Percentiles rank a stretch among this genome's conserved stretches.
Conservation (phyloP, 2,113 vertebrate genomes). For the Eudorcas thomsonii region DNA sequence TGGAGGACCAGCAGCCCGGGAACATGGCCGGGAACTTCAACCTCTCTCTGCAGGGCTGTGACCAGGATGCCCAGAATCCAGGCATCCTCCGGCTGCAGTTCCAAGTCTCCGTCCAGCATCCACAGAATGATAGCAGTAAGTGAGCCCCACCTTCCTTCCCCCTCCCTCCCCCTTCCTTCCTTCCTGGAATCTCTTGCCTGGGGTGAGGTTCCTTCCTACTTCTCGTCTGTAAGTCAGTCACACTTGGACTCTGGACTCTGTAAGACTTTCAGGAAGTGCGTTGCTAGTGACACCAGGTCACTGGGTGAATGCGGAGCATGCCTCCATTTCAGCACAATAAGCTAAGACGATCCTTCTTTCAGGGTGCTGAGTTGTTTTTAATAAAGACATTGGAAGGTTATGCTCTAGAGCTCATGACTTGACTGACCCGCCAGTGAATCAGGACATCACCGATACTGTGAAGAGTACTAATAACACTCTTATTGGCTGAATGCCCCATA, state of each 20-base stretch:
- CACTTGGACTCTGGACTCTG: neutral
- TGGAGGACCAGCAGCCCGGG: slow-evolving; percentile 82
- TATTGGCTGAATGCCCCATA: neutral
- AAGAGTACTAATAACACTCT: neutral
- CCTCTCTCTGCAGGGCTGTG: slow-evolving; percentile 89
- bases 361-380: neutral
- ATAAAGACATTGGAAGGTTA: neutral
- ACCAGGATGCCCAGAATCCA: slow-evolving; percentile 80
- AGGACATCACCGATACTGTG: neutral
- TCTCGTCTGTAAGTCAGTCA: neutral
- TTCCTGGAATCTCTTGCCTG: neutral
- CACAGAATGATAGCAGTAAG: slow-evolving; percentile 80
- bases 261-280: neutral
- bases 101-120: slow-evolving; percentile 81
- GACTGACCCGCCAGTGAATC: neutral
- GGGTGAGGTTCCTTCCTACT: neutral
- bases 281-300: rapidly evolving
- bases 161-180: neutral
- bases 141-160: neutral
- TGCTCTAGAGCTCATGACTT: neutral
- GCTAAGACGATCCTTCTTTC: neutral
- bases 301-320: rapidly evolving
- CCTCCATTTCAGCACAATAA: neutral
- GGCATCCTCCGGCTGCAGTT: slow-evolving; percentile 84
- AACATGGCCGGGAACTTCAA: slow-evolving; percentile 89